These are phyloP conservation scores for Brachyalestes nurse DNA, from an alignment of 2,797 vertebrate genomes.

Conservation along the genomic window DNA sequence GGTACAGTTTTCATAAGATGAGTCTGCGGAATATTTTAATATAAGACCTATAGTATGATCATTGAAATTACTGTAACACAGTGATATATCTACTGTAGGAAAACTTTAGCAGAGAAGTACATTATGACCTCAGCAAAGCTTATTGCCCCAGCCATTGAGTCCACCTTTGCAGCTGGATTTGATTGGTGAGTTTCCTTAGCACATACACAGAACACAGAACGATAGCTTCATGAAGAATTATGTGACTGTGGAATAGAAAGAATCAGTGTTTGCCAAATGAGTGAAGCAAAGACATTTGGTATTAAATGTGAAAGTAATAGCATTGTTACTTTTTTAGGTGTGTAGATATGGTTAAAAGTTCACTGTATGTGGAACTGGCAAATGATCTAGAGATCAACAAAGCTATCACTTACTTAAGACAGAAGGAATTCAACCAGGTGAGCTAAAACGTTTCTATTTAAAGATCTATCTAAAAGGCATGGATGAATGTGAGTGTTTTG, in stretches of 20 bases:
- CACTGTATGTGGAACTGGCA: slow-evolving; percentile 92
- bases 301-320: slow-evolving; percentile 16
- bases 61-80: not conserved
- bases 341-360: slow-evolving; percentile 93
- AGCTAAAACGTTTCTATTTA: slow-evolving; percentile 36
- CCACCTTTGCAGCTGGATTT: slow-evolving; percentile 91
- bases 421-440: slow-evolving; percentile 95
- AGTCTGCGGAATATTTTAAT: not conserved
- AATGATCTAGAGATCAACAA: slow-evolving; percentile 98
- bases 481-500: slow-evolving; percentile 33
- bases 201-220: not conserved
- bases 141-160: slow-evolving; percentile 93
- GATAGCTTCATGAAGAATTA: not conserved
- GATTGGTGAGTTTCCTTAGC: slow-evolving; percentile 85
- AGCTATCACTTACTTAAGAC: slow-evolving; percentile 93
- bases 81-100: slow-evolving; percentile 73
- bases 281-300: not conserved
- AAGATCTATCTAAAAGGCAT: not conserved
- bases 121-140: slow-evolving; percentile 98
- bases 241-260: not conserved
- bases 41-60: not conserved
- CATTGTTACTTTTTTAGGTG: slow-evolving; percentile 80
- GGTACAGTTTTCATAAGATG: slow-evolving; percentile 71
- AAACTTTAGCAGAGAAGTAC: slow-evolving; percentile 90
- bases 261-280: not conserved